Evolutionary conservation across 2,888 invertebrate species (phyloP).

Genomic region (Papilio gigon): DNA sequence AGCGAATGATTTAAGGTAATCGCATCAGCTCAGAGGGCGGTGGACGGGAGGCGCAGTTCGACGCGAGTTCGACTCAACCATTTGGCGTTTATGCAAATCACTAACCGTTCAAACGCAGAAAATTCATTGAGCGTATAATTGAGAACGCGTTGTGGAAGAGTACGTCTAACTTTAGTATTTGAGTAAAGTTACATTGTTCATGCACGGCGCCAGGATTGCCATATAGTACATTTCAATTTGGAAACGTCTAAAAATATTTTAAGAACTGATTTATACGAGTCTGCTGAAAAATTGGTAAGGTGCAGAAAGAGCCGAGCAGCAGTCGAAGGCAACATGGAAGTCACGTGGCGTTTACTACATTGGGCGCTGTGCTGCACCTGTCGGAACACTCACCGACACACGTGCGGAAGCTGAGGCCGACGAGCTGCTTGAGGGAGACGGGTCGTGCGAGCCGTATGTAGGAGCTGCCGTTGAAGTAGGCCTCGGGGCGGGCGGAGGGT

Average conservation of each 20-base stretch:
- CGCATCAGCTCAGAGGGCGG: no score
- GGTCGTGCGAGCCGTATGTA: constrained; percentile 88
- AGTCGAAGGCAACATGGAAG: no score
- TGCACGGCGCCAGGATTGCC: no score
- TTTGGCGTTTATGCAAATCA: not conserved
- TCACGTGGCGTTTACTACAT: no score
- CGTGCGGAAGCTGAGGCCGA: constrained; percentile 91
- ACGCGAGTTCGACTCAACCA: not conserved
- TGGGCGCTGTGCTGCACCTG: not conserved
- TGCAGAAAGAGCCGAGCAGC: no score
- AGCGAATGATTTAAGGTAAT: no score
- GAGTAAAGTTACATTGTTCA: not conserved
- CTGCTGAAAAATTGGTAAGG: no score
- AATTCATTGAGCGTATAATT: not conserved
- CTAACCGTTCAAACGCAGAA: not conserved
- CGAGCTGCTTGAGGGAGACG: constrained; percentile 89
- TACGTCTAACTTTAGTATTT: not conserved
- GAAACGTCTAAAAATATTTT: no score
- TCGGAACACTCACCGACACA: constrained; percentile 85
- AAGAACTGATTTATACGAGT: no score
- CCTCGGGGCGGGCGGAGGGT: constrained; percentile 87
- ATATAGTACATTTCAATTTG: no score
- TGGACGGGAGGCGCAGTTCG: no score
- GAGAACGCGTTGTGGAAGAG: not conserved
- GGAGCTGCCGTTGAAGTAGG: constrained; percentile 91